Evolutionary conservation across 64 coral and sea anemone species (phyloP), one percentile per base, ranked within the genome.

Genomic region (Dendronephthya gigantea): DNA sequence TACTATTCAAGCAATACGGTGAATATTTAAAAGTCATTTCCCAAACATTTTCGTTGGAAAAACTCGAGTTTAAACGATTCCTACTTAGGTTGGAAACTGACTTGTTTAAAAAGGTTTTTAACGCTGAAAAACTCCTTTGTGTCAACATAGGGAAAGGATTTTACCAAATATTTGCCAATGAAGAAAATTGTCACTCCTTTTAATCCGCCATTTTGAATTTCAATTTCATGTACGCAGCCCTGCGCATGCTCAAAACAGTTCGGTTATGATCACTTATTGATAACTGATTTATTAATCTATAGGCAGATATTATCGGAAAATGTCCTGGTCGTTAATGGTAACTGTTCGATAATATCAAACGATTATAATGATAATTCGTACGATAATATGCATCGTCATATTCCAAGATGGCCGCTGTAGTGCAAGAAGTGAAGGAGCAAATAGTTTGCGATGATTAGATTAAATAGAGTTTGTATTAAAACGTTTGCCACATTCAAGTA

Each of bases 141-240:
- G 8, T 19, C 19, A 62, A 27, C 55, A 62, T 62, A 62, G 25
- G 17, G 19, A 27, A 27, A 5, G 7, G 17, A n/a, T 27, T 62
- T 19, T n/a, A 62, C 17, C 19, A 62, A 62, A 22, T 6, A n/a
- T 22, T n/a, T n/a, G n/a, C n/a, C n/a, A n/a, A n/a, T n/a, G 19
- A 23, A 62, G 19, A 62, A 62, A 62, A 62, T 7, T 27, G 8
- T 5, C 55, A 22, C 55, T 62, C 55, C 19, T 62, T 16, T 7
- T 7, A n/a, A 62, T 62, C 55, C 72, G 72, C 72, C 72, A 79
- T 79, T 29, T 79, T 79, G 55, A 23, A 62, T 62, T 62, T 52
- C 50, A 52, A 52, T 52, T 62, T 27, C 19, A 17, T 62, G 55
- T 22, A 27, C 55, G 55, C 55, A 62, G 4, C 11, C 11, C n/a